A percentile compares a stretch with the other conserved stretches of the same genome.
These are phyloP conservation scores for Gastrophryne carolinensis DNA, from an alignment of 2,797 vertebrate species.

Conservation along the genomic window DNA sequence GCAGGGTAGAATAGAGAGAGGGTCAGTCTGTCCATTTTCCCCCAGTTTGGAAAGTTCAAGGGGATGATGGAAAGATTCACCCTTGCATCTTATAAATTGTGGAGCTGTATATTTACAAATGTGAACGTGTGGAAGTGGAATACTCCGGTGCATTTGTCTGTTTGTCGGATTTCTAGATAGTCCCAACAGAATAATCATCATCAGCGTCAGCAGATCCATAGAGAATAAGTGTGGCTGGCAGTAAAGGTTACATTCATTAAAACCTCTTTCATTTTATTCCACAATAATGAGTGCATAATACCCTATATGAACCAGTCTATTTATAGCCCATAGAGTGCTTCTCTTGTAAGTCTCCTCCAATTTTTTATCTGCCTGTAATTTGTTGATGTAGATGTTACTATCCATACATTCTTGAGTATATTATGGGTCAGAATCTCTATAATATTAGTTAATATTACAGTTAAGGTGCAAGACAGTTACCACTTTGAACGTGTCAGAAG, in stretches of 20 bases:
- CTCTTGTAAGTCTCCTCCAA: background rate
- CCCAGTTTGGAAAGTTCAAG: no score
- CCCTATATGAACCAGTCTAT: background rate
- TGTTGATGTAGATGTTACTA: background rate
- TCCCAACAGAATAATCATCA: background rate
- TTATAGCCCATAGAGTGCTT: background rate
- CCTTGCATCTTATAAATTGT: no score
- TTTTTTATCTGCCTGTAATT: background rate
- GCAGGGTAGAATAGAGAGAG: no score
- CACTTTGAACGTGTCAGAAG: no score
- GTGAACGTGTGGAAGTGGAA: background rate
- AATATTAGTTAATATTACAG: no score
- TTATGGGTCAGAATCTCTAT: no score
- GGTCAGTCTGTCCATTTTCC: no score
- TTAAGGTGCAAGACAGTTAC: no score
- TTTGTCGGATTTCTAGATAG: background rate
- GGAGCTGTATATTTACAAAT: no score
- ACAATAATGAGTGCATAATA: background rate
- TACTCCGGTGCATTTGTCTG: background rate
- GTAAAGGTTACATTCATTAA: constrained; percentile 18
- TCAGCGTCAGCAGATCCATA: background rate
- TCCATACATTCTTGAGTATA: no score
- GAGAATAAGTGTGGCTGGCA: background rate
- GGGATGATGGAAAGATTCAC: no score
- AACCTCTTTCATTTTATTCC: background rate